A percentile compares a stretch with the other conserved stretches of the same genome.
These are phyloP conservation scores for Daphoenositta chrysoptera DNA, from an alignment of 2,113 vertebrate genomes.

Conservation along the genomic window DNA sequence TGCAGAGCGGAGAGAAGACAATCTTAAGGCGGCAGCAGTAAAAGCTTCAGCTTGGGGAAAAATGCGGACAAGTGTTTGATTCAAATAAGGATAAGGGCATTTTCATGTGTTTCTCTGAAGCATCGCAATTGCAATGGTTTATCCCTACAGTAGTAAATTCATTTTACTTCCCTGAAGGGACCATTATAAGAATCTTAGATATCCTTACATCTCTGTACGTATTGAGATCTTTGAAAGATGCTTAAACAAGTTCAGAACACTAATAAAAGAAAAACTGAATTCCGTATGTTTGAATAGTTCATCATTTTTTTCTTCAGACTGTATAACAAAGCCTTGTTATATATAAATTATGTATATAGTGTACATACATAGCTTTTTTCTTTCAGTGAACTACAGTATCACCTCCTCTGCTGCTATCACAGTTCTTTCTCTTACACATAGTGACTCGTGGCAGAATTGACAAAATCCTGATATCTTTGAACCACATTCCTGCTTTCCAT, in stretches of 20 bases:
- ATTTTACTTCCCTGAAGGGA: background rate
- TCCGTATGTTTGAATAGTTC: background rate
- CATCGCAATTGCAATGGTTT: background rate
- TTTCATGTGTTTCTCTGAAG: background rate
- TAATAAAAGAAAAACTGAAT: background rate
- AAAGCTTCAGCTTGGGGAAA: background rate
- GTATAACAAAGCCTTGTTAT: background rate
- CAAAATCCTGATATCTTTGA: background rate
- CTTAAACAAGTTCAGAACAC: background rate
- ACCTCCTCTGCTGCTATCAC: background rate
- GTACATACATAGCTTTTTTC: background rate
- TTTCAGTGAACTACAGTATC: background rate
- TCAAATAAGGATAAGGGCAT: background rate
- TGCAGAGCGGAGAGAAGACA: conserved; percentile 28
- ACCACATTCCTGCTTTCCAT: background rate
- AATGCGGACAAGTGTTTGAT: background rate
- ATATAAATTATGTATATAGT: background rate
- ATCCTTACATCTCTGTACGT: background rate
- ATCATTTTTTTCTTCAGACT: background rate
- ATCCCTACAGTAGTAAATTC: background rate
- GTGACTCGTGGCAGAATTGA: background rate
- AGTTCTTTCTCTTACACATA: background rate
- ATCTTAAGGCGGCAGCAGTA: background rate
- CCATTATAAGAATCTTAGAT: background rate
- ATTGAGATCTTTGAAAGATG: background rate